Evolutionary conservation across 2,888 invertebrate genomes (phyloP).

Genomic region (Oxystoma pomonae): DNA sequence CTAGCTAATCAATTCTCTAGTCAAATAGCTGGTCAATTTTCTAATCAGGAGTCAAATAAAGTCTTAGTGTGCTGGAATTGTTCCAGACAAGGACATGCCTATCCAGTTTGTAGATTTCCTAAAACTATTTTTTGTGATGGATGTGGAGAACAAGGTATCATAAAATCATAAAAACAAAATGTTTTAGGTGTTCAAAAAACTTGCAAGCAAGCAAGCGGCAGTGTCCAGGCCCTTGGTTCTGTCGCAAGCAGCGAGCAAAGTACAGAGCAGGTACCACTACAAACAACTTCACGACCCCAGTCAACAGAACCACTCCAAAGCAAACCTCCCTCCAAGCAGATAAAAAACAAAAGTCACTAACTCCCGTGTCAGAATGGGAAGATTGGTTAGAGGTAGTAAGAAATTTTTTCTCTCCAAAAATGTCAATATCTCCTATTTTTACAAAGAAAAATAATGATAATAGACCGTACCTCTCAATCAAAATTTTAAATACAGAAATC

Average conservation of each 20-base stretch:
- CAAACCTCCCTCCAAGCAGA: neutral
- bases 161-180: neutral
- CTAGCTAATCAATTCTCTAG: neutral
- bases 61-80: conserved; percentile 5
- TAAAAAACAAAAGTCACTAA: neutral
- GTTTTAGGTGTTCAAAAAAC: conserved; percentile 12
- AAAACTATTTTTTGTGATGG: conserved; percentile 8
- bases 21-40: neutral
- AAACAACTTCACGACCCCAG: neutral
- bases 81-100: neutral
- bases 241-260: neutral
- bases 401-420: neutral
- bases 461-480: conserved; percentile 6
- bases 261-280: neutral
- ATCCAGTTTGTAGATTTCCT: neutral
- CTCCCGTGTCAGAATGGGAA: neutral
- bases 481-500: neutral
- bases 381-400: neutral
- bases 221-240: too few species aligned
- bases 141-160: conserved; percentile 1
- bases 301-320: neutral
- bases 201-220: neutral
- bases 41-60: neutral
- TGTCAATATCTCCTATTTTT: conserved; percentile 5
- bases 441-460: conserved; percentile 5